Evolutionary conservation across 2,888 invertebrate genomes (phyloP), one percentile per base, ranked within the genome.

Genomic region (Eudemis profundana): DNA sequence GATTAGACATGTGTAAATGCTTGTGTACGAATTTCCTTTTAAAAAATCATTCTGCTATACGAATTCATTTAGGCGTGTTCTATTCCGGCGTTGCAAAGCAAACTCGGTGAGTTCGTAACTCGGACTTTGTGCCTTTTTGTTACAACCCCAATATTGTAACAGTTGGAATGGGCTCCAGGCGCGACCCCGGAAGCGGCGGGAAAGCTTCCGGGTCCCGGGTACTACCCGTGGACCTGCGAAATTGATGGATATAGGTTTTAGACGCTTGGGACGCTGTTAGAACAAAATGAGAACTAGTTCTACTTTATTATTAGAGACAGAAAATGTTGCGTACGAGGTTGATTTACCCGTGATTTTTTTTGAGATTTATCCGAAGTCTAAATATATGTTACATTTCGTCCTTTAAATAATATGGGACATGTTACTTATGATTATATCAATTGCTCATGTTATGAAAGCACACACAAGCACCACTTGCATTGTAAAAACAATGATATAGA

Each of bases 121-220:
- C 2, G 27, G 14, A 14, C 27, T 7, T 10, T 27, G 49, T 50
- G 4, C 3, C 49, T n/a, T 36, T 14, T 17, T 38, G 36, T 17
- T 38, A 7, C 7, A 21, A 23, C 3, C 7, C 4, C 1, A 47
- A 10, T 19, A 36, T 42, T 21, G 47, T 56, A 33, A 33, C 56
- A 42, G 53, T 42, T 56, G 29, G 21, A 33, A 42, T 63, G 40
- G 23, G 40, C 21, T 8, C 5, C 17, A 36, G 56, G 27, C 42
- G 29, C 27, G 42, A 40, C 47, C 54, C 46, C 62, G 62, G 47
- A 63, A 49, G 40, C 33, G 56, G 21, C 56, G 19, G 10, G 38
- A 15, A 23, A 23, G 17, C 42, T 44, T 56, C 56, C 40, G 42
- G 56, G 27, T 38, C 21, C 14, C 56, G 56, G 33, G 14, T 33